Percentiles rank a stretch among this genome's conserved stretches.
phyloP scores from a whole-genome alignment of 2,113 vertebrate species.

The Hoplias malabaricus region DNA sequence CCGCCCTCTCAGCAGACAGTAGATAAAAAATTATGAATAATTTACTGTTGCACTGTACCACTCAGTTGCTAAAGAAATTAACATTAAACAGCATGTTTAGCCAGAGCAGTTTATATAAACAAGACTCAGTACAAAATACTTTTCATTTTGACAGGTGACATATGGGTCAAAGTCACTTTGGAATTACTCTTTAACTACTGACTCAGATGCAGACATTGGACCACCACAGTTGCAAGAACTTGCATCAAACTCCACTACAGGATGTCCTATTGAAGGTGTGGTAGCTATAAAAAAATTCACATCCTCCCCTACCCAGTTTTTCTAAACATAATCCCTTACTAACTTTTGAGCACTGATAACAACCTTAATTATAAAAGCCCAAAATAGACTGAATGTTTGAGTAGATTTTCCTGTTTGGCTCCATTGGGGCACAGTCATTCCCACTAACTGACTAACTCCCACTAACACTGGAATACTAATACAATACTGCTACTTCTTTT shows the following conservation, averaged over 20 bases:
- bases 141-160: constrained; percentile 69
- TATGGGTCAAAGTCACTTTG: constrained; percentile 74
- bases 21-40: background rate
- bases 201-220: constrained; percentile 35
- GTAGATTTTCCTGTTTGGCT: too few relatives aligned
- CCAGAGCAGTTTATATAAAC: background rate
- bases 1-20: constrained; percentile 22
- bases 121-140: background rate
- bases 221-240: background rate
- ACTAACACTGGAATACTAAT: too few relatives aligned
- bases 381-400: background rate
- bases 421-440: too few relatives aligned
- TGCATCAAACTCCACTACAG: background rate
- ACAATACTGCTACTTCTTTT: background rate
- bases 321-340: background rate
- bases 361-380: background rate
- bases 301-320: background rate
- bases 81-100: background rate
- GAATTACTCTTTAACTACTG: constrained; percentile 50
- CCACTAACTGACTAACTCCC: too few relatives aligned
- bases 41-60: background rate
- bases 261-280: background rate
- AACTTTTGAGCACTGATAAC: too few relatives aligned
- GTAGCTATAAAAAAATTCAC: background rate
- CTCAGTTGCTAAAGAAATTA: background rate